Evolutionary conservation across 2,113 vertebrate genomes (phyloP), one percentile per base, ranked within the genome.

Genomic region (Pholis gunnellus): DNA sequence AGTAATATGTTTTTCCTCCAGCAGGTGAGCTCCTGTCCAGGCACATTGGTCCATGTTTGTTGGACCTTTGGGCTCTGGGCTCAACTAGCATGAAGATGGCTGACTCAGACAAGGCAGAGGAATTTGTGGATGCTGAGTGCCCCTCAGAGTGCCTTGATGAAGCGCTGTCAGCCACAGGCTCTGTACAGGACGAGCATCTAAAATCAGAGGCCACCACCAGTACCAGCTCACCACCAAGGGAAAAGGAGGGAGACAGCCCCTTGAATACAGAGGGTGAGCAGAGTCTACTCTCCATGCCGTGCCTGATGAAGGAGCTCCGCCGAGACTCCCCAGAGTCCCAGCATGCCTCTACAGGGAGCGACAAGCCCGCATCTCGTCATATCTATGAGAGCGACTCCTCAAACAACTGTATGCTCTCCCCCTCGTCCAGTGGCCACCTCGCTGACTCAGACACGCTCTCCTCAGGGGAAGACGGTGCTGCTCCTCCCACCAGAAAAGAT

Each of bases 381-480:
- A 88, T 96, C 83, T 97, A 99, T 4, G 98, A 99, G 91, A 99
- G 98, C 90, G 97, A 99, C 94, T 99, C 97, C 80, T 99, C 98
- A 44, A 98, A 99, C 57, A 97, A 97, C 76, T 98, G 97, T 94
- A 97, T 98, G 97, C 96, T 98, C 69, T 99, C 98, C 27, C 98
- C 98, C 70, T 99, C 98, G 77, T 99, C 98, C 91, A 99, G 97
- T 0, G 98, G 98, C 77, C 97, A 99, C 89, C 94, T 99, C 72
- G 98, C 97, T 2, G 98, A 99, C 90, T 99, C 98, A 5, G 98
- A 99, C 84, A 99, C 98, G 0, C 93, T 99, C 79, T 99, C 98
- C 90, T 99, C 98, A 4, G 95, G 96, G 5, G 98, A 99, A 78
- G 98, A 99, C 83, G 94, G 95, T 1, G 94, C 72, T 42, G 68